Evolutionary conservation across 64 coral and sea anemone genomes (phyloP).

Genomic region (Pocillopora damicornis): DNA sequence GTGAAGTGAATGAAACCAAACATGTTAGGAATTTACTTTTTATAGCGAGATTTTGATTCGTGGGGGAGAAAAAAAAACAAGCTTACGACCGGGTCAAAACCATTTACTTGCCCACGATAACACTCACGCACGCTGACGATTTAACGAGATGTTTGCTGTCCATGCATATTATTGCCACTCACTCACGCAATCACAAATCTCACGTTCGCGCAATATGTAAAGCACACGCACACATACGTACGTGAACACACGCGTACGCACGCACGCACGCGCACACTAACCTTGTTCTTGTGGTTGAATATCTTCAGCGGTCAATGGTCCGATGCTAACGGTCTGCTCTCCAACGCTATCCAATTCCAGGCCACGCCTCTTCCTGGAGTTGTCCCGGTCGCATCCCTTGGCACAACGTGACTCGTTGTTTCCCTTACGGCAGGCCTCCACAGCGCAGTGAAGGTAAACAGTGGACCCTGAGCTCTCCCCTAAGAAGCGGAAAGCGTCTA

Average conservation of each 20-base stretch:
- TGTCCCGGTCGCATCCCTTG: constrained; percentile 31
- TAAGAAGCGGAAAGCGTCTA: constrained; percentile 75
- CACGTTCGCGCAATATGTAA: neutral
- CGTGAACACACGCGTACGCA: neutral
- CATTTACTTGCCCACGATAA: too few species aligned
- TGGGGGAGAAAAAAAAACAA: too few species aligned
- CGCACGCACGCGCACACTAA: neutral
- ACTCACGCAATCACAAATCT: neutral
- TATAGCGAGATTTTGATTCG: too few species aligned
- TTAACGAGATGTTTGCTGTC: neutral
- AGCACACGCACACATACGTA: neutral
- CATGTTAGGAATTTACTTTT: too few species aligned
- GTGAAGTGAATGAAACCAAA: too few species aligned
- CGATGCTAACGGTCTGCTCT: constrained; percentile 34
- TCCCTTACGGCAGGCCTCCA: constrained; percentile 65
- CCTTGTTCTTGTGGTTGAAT: constrained; percentile 12
- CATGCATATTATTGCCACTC: too few species aligned
- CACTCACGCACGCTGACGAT: too few species aligned
- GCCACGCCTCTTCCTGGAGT: constrained; percentile 26
- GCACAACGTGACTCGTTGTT: constrained; percentile 65
- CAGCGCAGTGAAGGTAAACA: constrained; percentile 67
- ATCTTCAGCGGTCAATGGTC: neutral
- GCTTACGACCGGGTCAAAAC: too few species aligned
- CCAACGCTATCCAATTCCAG: neutral
- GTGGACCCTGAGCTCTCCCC: neutral